Conservation (phyloP, 2,113 vertebrate genomes). For the Aythya baeri region DNA sequence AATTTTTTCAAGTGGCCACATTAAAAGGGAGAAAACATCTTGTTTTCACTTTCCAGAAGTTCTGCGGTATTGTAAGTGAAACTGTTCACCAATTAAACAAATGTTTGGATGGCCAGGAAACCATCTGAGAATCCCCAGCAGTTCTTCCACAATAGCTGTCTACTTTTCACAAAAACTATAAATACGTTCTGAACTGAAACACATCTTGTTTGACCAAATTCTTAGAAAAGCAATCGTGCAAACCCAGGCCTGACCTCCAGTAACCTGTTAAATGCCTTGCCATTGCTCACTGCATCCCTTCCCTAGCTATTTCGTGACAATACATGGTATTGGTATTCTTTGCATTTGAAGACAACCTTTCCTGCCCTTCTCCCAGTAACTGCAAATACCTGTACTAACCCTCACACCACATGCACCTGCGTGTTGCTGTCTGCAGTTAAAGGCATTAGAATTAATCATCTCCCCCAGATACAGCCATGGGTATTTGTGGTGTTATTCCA, state of each 20-base stretch:
- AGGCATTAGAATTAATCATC: neutral
- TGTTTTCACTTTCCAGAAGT: conserved; percentile 29
- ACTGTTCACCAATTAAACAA: neutral
- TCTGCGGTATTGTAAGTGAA: neutral
- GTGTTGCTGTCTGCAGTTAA: neutral
- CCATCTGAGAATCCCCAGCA: neutral
- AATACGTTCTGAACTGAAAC: neutral
- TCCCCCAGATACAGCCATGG: neutral
- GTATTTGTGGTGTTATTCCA: neutral
- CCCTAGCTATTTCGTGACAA: neutral
- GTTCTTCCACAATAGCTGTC: neutral
- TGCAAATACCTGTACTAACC: neutral
- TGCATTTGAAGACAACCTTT: neutral
- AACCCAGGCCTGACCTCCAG: neutral
- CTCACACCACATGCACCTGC: neutral
- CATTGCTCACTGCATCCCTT: neutral
- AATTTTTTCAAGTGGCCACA: conserved; percentile 2
- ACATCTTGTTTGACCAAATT: neutral
- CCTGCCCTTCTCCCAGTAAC: neutral
- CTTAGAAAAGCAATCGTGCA: neutral
- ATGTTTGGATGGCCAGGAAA: neutral
- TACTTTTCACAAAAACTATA: neutral
- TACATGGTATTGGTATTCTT: neutral
- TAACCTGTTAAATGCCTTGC: neutral
- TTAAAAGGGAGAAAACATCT: conserved; percentile 18